These are phyloP conservation scores for Bothrops alternatus DNA, from an alignment of 2,797 vertebrate genomes.

Conservation along the genomic window DNA sequence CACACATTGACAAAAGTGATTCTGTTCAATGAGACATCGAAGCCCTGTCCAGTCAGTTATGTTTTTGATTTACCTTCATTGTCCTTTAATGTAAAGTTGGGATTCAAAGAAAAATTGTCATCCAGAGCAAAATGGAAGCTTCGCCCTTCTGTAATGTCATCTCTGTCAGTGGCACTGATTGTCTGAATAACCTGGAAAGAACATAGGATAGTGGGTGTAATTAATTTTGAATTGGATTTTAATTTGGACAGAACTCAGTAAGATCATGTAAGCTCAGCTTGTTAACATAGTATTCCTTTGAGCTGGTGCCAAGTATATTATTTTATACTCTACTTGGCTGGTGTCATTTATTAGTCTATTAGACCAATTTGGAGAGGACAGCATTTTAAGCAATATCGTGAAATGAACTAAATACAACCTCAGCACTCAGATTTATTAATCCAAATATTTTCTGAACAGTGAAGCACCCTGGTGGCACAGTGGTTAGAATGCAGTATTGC, in stretches of 20 bases:
- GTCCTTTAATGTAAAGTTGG: conserved; percentile 96
- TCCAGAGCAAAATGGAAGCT: conserved; percentile 88
- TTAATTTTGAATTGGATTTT: conserved; percentile 45
- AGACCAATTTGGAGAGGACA: background rate
- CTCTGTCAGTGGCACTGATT: conserved; percentile 89
- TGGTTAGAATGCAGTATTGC: background rate
- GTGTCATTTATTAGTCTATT: background rate
- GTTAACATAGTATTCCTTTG: conserved; percentile 45
- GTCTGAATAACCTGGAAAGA: conserved; percentile 90
- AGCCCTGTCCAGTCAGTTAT: conserved; percentile 6
- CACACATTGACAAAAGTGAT: background rate
- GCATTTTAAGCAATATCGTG: conserved; percentile 14
- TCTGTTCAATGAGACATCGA: background rate
- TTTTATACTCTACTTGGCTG: background rate
- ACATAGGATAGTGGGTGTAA: conserved; percentile 44
- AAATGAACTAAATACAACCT: conserved; percentile 10
- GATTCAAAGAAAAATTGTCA: conserved; percentile 81
- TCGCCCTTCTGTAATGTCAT: conserved; percentile 92
- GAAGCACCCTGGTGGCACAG: background rate
- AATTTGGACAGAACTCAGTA: conserved; percentile 12
- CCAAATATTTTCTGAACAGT: background rate
- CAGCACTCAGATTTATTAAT: background rate
- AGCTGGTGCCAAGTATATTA: background rate
- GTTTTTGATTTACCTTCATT: conserved; percentile 88
- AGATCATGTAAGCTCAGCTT: conserved; percentile 19